Evolutionary conservation across 2,888 invertebrate genomes (phyloP).

Genomic region (Pseudanteris insignis): DNA sequence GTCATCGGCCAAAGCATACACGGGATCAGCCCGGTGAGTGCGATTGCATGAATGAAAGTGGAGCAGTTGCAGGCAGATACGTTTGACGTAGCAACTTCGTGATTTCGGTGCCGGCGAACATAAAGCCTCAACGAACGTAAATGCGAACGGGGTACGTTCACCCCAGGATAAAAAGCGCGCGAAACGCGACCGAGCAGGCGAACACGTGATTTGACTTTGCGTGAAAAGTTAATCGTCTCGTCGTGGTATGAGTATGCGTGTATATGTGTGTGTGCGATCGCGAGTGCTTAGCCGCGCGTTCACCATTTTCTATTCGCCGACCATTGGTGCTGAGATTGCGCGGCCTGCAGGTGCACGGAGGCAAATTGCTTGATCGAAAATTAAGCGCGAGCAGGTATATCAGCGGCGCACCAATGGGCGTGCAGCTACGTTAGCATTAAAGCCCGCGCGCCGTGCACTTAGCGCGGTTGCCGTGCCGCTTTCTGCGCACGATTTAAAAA

Average conservation of each 20-base stretch:
- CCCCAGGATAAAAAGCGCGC: conserved; percentile 3
- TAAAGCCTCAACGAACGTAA: too few species aligned
- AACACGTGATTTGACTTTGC: conserved; percentile 28
- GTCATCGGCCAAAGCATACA: too few species aligned
- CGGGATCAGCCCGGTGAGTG: too few species aligned
- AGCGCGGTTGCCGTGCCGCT: conserved; percentile 44
- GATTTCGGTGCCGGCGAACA: too few species aligned
- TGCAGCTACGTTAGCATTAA: conserved; percentile 29
- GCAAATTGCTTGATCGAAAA: conserved; percentile 38
- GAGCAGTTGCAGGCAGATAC: too few species aligned
- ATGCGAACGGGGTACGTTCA: conserved; percentile 17
- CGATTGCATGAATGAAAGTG: too few species aligned
- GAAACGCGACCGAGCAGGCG: conserved; percentile 17
- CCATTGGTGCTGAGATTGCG: conserved; percentile 19
- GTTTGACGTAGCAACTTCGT: too few species aligned
- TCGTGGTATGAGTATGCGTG: conserved; percentile 2
- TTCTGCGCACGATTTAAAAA: conserved; percentile 53
- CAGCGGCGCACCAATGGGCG: conserved; percentile 35
- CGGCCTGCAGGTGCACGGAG: conserved; percentile 34
- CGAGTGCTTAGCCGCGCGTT: conserved; percentile 11
- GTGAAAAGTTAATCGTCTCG: conserved; percentile 33
- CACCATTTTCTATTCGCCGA: conserved; percentile 38
- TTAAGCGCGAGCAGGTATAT: conserved; percentile 38
- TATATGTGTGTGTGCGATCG: conserved; percentile 1
- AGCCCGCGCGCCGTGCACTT: conserved; percentile 42